These are phyloP conservation scores for Xestia xanthographa DNA, from an alignment of 2,888 invertebrate species.

Conservation along the genomic window DNA sequence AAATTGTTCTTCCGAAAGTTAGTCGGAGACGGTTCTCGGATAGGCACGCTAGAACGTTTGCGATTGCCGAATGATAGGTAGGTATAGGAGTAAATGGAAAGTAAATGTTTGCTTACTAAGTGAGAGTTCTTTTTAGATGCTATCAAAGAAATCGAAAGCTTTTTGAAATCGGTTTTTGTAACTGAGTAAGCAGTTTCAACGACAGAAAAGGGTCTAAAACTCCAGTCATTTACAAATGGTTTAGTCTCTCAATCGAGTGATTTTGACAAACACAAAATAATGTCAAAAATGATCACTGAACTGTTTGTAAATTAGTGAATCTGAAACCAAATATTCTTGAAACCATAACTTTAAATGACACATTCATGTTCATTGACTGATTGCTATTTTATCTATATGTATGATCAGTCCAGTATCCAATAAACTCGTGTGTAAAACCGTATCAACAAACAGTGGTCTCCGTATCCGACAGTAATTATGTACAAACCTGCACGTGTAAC, in stretches of 20 bases:
- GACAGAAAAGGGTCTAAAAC: not conserved
- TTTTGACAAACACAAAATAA: not conserved
- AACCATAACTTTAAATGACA: slow-evolving; percentile 5
- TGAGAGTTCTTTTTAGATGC: slow-evolving; percentile 44
- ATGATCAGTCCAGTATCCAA: not conserved
- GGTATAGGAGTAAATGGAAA: slow-evolving; percentile 41
- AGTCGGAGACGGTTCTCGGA: slow-evolving; percentile 45
- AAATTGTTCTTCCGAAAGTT: slow-evolving; percentile 71
- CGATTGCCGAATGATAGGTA: slow-evolving; percentile 51
- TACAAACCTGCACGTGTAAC: not conserved
- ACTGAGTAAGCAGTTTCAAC: slow-evolving; percentile 9
- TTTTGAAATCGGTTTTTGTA: slow-evolving; percentile 32
- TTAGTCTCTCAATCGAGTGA: not conserved
- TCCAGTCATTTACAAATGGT: not conserved
- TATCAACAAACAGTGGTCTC: not conserved
- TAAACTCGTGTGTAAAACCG: not conserved
- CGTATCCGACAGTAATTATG: not conserved
- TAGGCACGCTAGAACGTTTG: slow-evolving; percentile 51
- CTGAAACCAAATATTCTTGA: not conserved
- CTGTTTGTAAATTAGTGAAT: not conserved
- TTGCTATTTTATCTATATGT: not conserved
- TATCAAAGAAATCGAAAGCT: slow-evolving; percentile 48
- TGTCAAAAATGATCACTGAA: not conserved
- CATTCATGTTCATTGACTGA: not conserved
- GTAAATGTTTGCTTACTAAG: slow-evolving; percentile 53